phyloP scores from a whole-genome alignment of 2,113 vertebrate genomes.

The Pitta sordida region DNA sequence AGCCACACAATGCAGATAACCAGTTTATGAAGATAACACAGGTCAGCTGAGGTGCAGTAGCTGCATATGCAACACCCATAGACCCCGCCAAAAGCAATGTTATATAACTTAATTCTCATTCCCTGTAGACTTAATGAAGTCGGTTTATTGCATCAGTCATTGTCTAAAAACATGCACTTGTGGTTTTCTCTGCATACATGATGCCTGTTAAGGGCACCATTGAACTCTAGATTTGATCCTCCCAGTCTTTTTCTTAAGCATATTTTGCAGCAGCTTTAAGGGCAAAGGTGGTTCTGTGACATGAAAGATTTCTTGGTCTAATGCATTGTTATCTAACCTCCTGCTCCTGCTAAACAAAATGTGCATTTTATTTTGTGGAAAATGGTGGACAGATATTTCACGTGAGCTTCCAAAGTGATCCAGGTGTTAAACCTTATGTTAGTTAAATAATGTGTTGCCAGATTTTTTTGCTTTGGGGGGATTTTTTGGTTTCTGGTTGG shows the following conservation, averaged over 20 bases:
- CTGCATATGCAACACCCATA: background rate
- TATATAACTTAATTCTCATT: background rate
- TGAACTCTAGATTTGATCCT: background rate
- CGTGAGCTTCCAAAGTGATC: background rate
- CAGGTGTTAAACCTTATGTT: background rate
- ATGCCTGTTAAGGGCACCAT: background rate
- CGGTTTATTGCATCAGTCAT: background rate
- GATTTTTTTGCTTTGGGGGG: background rate
- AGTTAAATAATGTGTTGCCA: background rate
- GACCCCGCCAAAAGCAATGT: background rate
- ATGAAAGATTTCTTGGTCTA: background rate
- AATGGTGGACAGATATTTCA: background rate
- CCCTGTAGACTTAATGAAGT: background rate
- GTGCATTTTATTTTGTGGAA: background rate
- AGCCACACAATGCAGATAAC: background rate
- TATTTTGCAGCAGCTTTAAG: background rate
- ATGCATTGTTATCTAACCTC: background rate
- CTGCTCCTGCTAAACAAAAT: background rate
- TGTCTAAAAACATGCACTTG: accelerated
- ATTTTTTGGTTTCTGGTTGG: too few species aligned
- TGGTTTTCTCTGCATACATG: background rate
- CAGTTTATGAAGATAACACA: background rate
- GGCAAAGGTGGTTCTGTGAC: background rate
- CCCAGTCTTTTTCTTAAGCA: background rate
- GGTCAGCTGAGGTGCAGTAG: background rate